phyloP scores from a whole-genome alignment of 1,140 invertebrate genomes.

The Pogonomyrmex barbatus region DNA sequence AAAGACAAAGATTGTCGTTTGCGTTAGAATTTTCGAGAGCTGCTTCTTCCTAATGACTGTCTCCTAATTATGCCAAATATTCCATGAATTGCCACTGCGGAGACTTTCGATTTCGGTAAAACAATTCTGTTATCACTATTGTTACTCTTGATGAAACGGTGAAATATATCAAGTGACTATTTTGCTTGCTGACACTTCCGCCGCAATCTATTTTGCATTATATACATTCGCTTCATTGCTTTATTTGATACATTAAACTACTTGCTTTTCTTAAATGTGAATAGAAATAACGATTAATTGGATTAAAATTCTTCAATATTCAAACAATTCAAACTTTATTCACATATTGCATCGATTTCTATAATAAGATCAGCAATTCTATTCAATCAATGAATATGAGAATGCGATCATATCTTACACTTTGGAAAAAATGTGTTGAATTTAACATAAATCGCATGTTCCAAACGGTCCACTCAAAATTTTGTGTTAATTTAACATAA shows the following conservation, averaged over 20 bases:
- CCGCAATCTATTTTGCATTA: not conserved
- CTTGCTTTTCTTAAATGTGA: not conserved
- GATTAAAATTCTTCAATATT: not conserved
- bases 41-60: not conserved
- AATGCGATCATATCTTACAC: too few species aligned
- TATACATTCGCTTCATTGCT: not conserved
- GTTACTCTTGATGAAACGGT: not conserved
- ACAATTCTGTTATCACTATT: not conserved
- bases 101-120: conserved; percentile 11
- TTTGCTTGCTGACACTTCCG: not conserved
- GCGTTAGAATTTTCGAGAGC: conserved; percentile 31
- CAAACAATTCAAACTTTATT: not conserved
- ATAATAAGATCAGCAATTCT: not conserved
- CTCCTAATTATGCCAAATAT: conserved; percentile 45
- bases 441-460: too few species aligned
- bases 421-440: too few species aligned
- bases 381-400: too few species aligned
- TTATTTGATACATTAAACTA: not conserved
- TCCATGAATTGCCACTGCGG: conserved; percentile 19
- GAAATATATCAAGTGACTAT: not conserved
- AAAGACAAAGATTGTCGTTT: conserved; percentile 9
- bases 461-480: too few species aligned
- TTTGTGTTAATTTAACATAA: too few species aligned
- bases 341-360: conserved; percentile 3
- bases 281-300: not conserved